Evolutionary conservation across 1,140 invertebrate species (phyloP).

Genomic region (Eubasilissa regina): DNA sequence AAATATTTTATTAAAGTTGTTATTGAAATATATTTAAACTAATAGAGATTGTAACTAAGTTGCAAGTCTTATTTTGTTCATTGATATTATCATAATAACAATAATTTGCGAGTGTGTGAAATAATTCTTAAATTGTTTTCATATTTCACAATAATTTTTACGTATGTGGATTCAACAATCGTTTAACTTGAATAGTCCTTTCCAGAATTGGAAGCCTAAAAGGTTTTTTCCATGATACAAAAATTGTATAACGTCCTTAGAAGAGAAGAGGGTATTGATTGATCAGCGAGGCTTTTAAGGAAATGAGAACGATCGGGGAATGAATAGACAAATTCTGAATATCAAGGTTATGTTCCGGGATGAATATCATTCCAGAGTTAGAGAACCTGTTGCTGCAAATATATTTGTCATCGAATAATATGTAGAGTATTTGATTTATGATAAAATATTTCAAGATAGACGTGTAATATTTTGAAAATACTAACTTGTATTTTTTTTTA

Average conservation of each 20-base stretch:
- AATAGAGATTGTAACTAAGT: too few species aligned
- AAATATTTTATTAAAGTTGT: too few species aligned
- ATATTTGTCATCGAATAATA: conserved; percentile 1
- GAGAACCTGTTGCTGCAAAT: conserved; percentile 20
- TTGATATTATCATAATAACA: too few species aligned
- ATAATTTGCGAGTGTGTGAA: too few species aligned
- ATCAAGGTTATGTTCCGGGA: not conserved
- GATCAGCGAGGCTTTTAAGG: conserved; percentile 31
- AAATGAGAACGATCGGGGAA: conserved; percentile 30
- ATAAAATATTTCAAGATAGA: not conserved
- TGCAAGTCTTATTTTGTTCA: too few species aligned
- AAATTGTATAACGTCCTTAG: conserved; percentile 9
- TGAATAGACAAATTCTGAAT: conserved; percentile 16
- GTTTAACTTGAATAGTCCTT: not conserved
- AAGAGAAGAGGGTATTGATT: conserved; percentile 20
- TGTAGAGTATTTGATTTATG: not conserved
- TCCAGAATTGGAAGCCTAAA: conserved; percentile 1
- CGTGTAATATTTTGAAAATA: too few species aligned
- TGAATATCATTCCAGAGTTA: conserved; percentile 4
- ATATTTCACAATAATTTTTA: too few species aligned
- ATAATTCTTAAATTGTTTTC: too few species aligned
- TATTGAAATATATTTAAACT: too few species aligned
- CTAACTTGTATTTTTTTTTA: too few species aligned
- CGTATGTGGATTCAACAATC: not conserved
- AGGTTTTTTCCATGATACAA: conserved; percentile 16